Conservation (phyloP, 2,888 invertebrate species). For the Sarcophaga subvicina region DNA sequence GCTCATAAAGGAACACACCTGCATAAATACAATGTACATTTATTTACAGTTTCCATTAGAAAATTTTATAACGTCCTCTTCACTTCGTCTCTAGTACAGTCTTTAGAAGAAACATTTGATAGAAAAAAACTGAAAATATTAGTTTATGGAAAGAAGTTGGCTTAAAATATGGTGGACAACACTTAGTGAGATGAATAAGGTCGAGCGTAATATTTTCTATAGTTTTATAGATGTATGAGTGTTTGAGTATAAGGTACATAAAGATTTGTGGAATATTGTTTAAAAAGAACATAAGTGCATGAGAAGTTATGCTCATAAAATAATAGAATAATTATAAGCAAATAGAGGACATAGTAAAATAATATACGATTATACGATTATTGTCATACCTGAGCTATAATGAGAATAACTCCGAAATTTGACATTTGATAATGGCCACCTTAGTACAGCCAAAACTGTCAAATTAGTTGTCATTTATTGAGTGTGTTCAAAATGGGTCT, state of each 20-base stretch:
- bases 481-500: too few species aligned
- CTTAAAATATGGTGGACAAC: background rate
- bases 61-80: background rate
- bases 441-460: too few species aligned
- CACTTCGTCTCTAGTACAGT: background rate
- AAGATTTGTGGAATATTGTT: background rate
- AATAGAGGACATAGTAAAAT: background rate
- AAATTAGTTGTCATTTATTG: too few species aligned
- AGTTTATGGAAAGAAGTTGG: background rate
- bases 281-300: background rate
- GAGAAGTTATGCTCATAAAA: background rate
- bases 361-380: background rate
- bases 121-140: background rate
- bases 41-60: slow-evolving; percentile 62
- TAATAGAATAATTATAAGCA: background rate
- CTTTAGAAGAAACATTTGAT: background rate
- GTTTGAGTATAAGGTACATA: background rate
- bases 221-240: background rate
- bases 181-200: slow-evolving; percentile 16
- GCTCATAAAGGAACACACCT: slow-evolving; percentile 15
- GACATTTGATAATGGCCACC: too few species aligned
- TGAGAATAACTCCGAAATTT: too few species aligned
- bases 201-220: slow-evolving; percentile 37
- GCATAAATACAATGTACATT: slow-evolving; percentile 34
- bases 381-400: too few species aligned